These are phyloP conservation scores for Pterocles burchelli DNA, from an alignment of 2,113 vertebrate genomes.

Conservation along the genomic window DNA sequence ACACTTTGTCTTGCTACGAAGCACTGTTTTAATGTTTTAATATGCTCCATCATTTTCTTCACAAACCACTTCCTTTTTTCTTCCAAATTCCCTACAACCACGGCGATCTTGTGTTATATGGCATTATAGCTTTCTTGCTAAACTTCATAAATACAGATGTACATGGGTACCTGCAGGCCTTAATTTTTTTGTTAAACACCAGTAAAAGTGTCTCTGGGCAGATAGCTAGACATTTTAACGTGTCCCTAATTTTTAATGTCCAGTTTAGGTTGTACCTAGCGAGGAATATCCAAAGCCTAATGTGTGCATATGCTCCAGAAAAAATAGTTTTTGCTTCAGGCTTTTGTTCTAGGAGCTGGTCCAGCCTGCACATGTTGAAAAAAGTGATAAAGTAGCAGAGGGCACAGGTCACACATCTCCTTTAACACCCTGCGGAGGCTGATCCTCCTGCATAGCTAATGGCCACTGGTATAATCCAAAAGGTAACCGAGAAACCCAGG, in stretches of 20 bases:
- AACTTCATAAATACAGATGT: background rate
- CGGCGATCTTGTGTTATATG: background rate
- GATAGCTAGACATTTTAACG: background rate
- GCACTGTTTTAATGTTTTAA: background rate
- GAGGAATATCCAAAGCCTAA: background rate
- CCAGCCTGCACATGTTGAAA: background rate
- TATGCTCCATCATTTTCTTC: background rate
- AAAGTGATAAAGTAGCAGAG: background rate
- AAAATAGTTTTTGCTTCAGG: background rate
- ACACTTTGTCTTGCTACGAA: background rate
- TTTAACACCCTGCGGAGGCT: background rate
- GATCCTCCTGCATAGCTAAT: conserved; percentile 23
- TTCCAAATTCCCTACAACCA: background rate
- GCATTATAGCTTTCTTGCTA: background rate
- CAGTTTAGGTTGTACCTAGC: background rate
- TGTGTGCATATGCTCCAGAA: background rate
- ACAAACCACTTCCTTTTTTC: background rate
- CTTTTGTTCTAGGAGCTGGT: background rate
- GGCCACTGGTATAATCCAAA: conserved; percentile 11
- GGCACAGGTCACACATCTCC: background rate
- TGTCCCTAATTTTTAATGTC: background rate
- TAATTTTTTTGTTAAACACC: background rate
- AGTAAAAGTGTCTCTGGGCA: background rate
- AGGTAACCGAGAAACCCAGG: background rate
- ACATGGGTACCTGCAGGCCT: background rate